These are phyloP conservation scores for Cygnus atratus DNA, from an alignment of 2,113 vertebrate genomes.

Conservation along the genomic window DNA sequence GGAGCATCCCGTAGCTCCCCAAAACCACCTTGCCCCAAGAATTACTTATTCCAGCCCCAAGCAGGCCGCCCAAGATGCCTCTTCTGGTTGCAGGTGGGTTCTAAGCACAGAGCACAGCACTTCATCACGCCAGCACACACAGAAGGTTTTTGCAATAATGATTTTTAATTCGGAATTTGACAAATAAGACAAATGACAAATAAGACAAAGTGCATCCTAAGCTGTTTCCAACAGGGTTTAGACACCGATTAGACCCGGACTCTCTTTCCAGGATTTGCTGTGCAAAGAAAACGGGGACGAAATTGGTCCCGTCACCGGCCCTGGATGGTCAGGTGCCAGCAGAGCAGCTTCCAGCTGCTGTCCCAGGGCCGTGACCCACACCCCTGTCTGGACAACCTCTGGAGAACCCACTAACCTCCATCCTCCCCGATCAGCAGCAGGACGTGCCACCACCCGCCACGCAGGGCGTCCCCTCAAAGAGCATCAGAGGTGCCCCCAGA, in stretches of 20 bases:
- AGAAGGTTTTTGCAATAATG: neutral
- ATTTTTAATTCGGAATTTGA: constrained; percentile 10
- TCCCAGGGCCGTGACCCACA: neutral
- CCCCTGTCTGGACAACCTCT: too few species aligned
- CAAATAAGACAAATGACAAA: neutral
- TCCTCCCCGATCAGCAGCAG: neutral
- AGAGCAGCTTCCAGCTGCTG: neutral
- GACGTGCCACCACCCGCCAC: neutral
- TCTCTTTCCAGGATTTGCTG: neutral
- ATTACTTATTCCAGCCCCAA: neutral
- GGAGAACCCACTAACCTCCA: neutral
- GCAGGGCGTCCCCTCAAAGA: neutral
- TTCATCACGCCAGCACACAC: neutral
- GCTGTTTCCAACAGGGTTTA: neutral
- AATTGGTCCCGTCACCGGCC: neutral
- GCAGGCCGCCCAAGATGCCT: neutral
- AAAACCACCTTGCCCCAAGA: neutral
- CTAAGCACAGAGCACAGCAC: rapidly evolving
- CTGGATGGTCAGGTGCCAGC: neutral
- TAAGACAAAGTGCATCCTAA: neutral
- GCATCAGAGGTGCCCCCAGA: rapidly evolving
- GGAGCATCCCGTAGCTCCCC: neutral
- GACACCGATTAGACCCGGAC: neutral
- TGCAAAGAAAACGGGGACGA: neutral
- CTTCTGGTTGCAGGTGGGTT: neutral